phyloP scores from a whole-genome alignment of 1,140 invertebrate genomes.

The Euura saliciscinereae region DNA sequence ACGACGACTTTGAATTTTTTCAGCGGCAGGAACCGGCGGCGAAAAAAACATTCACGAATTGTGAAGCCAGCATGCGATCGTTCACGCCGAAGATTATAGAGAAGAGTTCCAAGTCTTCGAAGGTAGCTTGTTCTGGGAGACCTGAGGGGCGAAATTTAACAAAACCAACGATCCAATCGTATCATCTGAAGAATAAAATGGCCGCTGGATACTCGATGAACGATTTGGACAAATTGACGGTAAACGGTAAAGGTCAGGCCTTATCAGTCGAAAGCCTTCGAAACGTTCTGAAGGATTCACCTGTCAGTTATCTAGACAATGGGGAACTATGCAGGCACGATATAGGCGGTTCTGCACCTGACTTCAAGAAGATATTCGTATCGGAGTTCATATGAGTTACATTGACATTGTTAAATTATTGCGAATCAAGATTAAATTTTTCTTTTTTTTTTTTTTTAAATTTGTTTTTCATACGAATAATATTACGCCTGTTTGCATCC shows the following conservation, averaged over 20 bases:
- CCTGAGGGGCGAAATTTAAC: slow-evolving; percentile 24
- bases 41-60: neutral
- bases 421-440: neutral
- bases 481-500: neutral
- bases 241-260: slow-evolving; percentile 26
- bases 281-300: slow-evolving; percentile 43
- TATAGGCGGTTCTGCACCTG: slow-evolving; percentile 59
- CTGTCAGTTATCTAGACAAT: slow-evolving; percentile 47
- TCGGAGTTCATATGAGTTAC: slow-evolving; percentile 58
- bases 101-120: slow-evolving; percentile 15
- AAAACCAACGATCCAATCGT: slow-evolving; percentile 48
- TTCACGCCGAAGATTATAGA: slow-evolving; percentile 54
- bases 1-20: slow-evolving; percentile 72
- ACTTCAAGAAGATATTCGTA: slow-evolving; percentile 64
- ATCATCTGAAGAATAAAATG: slow-evolving; percentile 47
- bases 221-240: slow-evolving; percentile 53
- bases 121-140: slow-evolving; percentile 17
- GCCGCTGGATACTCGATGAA: slow-evolving; percentile 58
- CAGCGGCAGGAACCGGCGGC: slow-evolving; percentile 43
- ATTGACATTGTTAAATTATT: neutral
- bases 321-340: slow-evolving; percentile 51
- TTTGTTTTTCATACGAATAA: slow-evolving; percentile 7
- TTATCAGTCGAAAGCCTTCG: slow-evolving; percentile 47
- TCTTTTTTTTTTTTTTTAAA: neutral
- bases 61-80: slow-evolving; percentile 48